Percentiles rank a stretch among this genome's conserved stretches.
phyloP scores from a whole-genome alignment of 2,888 invertebrate genomes.

The Folsomia manolachei region DNA sequence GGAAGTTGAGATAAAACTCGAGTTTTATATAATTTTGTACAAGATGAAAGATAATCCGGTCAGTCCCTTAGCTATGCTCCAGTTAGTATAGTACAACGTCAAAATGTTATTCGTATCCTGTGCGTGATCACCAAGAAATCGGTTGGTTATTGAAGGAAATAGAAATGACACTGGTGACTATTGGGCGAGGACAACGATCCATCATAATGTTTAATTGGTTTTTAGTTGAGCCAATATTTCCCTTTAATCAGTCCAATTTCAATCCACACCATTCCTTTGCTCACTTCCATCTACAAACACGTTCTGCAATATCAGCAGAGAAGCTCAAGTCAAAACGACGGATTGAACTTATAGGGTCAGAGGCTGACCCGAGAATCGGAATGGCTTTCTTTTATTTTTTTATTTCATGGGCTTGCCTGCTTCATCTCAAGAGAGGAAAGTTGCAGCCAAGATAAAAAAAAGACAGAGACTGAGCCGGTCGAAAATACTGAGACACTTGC shows the following conservation, averaged over 20 bases:
- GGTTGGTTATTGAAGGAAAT: background rate
- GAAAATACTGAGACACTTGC: background rate
- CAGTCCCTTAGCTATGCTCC: too few species aligned
- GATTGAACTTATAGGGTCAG: background rate
- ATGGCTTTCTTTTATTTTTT: too few species aligned
- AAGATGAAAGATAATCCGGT: background rate
- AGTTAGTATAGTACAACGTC: too few species aligned
- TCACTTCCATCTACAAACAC: too few species aligned
- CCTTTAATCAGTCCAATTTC: background rate
- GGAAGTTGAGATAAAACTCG: conserved; percentile 9
- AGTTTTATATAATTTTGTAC: conserved; percentile 1
- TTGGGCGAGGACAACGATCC: background rate
- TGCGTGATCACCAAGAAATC: background rate
- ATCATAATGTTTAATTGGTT: background rate
- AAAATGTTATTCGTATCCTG: background rate
- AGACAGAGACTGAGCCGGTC: background rate
- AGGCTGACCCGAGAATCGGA: background rate
- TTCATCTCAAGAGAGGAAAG: background rate
- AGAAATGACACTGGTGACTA: background rate
- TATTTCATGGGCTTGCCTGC: background rate
- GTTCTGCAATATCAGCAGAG: background rate
- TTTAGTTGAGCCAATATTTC: background rate
- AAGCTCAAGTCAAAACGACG: background rate
- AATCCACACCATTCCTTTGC: background rate
- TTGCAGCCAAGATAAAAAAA: background rate